These are phyloP conservation scores for Eledona agricola DNA, from an alignment of 2,888 invertebrate genomes.

Conservation along the genomic window DNA sequence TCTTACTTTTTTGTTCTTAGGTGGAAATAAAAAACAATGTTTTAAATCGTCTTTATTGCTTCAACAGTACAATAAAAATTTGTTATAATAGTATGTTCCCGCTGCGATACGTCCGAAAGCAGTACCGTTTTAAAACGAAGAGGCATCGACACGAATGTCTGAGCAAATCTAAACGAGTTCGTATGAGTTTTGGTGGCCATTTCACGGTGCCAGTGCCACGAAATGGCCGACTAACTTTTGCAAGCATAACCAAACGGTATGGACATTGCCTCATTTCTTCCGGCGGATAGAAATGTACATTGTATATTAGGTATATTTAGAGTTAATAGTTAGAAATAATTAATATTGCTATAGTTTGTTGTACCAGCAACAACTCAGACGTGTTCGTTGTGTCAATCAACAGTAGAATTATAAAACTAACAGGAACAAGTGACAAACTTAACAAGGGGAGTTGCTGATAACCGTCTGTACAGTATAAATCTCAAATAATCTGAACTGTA, in stretches of 20 bases:
- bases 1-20: no score
- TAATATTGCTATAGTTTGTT: conserved; percentile 20
- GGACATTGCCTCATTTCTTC: conserved; percentile 24
- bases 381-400: conserved; percentile 7
- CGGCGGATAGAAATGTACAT: conserved; percentile 27
- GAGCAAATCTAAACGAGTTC: no score
- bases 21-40: not conserved
- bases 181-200: no score
- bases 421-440: conserved; percentile 1
- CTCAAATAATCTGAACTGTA: conserved; percentile 6
- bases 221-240: no score
- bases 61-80: conserved; percentile 38
- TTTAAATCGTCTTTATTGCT: conserved; percentile 37
- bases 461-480: conserved; percentile 30
- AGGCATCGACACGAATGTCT: conserved; percentile 9
- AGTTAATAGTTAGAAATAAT: conserved; percentile 8
- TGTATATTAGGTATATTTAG: conserved; percentile 5
- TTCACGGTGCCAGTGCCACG: no score
- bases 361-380: conserved; percentile 19
- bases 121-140: conserved; percentile 18
- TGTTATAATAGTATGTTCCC: conserved; percentile 35
- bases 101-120: conserved; percentile 36
- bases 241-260: no score
- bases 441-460: conserved; percentile 27
- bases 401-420: not conserved